Conservation (phyloP, 2,113 vertebrate genomes). For the Corythornis vintsioides region DNA sequence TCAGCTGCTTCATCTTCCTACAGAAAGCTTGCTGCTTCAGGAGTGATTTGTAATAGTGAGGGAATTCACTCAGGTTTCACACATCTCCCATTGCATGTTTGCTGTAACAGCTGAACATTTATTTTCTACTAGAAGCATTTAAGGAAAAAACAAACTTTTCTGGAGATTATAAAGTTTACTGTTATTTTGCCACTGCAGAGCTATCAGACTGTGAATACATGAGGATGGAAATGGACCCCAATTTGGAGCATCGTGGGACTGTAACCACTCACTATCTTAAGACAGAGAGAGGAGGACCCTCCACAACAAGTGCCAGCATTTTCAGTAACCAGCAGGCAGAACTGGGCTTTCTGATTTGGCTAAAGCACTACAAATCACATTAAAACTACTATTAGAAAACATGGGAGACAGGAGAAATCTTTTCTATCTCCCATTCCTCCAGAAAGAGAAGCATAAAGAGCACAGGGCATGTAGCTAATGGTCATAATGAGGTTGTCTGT, state of each 20-base stretch:
- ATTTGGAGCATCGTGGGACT: neutral
- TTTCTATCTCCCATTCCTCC: neutral
- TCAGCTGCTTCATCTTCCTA: neutral
- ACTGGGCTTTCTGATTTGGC: neutral
- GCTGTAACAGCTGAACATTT: neutral
- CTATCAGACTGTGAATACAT: neutral
- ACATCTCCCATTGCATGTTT: neutral
- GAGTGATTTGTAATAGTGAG: neutral
- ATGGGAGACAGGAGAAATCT: neutral
- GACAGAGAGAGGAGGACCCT: neutral
- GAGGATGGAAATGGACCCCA: neutral
- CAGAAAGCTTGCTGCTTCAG: neutral
- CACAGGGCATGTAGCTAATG: slow-evolving; percentile 26
- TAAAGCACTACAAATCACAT: neutral
- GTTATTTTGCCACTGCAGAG: neutral
- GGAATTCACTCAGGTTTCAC: neutral
- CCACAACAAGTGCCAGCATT: neutral
- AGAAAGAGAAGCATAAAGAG: slow-evolving; percentile 14
- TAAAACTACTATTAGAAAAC: neutral
- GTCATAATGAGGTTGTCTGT: slow-evolving; percentile 12
- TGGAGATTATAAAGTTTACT: neutral
- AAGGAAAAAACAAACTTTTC: neutral
- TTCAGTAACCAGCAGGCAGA: neutral
- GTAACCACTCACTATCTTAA: neutral
- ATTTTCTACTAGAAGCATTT: neutral